phyloP scores from a whole-genome alignment of 92 coral and sea anemone species.

The Chrysogorgia sp. region DNA sequence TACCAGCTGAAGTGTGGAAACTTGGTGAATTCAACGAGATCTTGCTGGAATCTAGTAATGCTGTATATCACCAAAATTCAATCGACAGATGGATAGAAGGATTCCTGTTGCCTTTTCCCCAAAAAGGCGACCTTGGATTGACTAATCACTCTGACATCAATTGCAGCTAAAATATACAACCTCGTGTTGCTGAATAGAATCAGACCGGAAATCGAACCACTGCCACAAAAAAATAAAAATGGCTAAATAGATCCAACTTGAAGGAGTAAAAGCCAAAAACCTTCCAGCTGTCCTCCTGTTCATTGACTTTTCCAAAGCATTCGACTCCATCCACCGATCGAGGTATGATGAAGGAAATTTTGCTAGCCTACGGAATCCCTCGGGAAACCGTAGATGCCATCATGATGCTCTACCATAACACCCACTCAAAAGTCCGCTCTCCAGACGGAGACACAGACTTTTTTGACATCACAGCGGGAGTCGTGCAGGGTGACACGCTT shows the following conservation, averaged over 20 bases:
- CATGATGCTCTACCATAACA: constrained; percentile 21
- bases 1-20: constrained; percentile 56
- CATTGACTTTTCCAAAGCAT: too few species aligned
- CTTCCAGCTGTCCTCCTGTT: not conserved
- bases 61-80: not conserved
- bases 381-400: constrained; percentile 11
- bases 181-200: constrained; percentile 47
- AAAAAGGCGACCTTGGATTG: constrained; percentile 48
- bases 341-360: constrained; percentile 9
- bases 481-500: constrained; percentile 4
- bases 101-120: constrained; percentile 10
- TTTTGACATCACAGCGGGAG: not conserved
- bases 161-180: constrained; percentile 58
- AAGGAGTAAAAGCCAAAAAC: not conserved
- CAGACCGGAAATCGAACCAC: not conserved
- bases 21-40: constrained; percentile 46
- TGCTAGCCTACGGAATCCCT: constrained; percentile 13
- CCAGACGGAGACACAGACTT: constrained; percentile 20
- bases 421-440: constrained; percentile 4
- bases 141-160: constrained; percentile 38
- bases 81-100: not conserved
- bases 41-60: constrained; percentile 53
- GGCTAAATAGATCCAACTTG: not conserved
- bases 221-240: not conserved
- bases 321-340: constrained; percentile 25